Conservation (phyloP, 2,113 vertebrate genomes). For the Rhabdornis inornatus region DNA sequence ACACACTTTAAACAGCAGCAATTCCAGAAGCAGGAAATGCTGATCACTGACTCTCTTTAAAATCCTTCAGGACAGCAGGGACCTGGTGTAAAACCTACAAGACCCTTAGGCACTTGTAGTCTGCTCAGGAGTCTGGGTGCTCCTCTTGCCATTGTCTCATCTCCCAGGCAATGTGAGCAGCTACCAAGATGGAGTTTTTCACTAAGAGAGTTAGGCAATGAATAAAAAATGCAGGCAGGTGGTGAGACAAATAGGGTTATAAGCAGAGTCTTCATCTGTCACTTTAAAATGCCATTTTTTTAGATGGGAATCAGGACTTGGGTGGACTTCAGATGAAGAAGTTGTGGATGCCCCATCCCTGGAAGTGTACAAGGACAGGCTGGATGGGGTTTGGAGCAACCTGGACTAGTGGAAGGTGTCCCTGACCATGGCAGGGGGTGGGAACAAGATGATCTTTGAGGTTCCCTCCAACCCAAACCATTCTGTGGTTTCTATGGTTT, state of each 20-base stretch:
- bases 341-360: neutral
- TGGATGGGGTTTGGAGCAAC: neutral
- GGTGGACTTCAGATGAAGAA: neutral
- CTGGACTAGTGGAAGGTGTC: neutral
- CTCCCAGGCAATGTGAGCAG: neutral
- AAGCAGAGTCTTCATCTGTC: neutral
- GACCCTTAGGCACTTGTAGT: neutral
- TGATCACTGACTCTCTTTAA: neutral
- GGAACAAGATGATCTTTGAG: neutral
- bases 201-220: neutral
- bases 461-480: neutral
- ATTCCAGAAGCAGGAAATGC: neutral
- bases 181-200: neutral
- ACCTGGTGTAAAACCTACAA: neutral
- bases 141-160: neutral
- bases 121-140: neutral
- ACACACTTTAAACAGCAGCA: neutral
- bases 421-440: neutral
- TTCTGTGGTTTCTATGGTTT: neutral
- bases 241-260: neutral
- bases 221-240: neutral
- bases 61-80: neutral
- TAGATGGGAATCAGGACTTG: rapidly evolving
- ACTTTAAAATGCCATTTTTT: neutral
- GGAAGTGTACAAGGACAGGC: neutral